Evolutionary conservation across 2,797 vertebrate species (phyloP).

Genomic region (Potorous gilbertii): DNA sequence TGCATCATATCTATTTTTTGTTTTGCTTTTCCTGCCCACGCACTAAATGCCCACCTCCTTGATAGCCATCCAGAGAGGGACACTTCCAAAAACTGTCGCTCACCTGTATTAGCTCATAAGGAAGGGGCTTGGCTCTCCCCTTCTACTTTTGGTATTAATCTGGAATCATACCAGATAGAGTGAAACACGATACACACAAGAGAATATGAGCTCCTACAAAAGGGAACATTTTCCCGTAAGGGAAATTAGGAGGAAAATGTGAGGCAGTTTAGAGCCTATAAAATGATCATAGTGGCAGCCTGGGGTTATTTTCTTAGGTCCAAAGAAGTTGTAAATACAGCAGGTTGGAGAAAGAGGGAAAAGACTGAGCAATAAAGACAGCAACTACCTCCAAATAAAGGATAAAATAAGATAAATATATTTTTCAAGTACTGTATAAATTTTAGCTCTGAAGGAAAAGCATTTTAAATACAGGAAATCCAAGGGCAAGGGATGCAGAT

Average conservation of each 20-base stretch:
- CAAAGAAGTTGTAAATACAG: neutral
- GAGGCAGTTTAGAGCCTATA: slow-evolving; percentile 52
- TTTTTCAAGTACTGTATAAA: neutral
- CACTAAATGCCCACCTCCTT: slow-evolving; percentile 17
- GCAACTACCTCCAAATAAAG: neutral
- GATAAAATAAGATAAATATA: neutral
- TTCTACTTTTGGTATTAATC: slow-evolving; percentile 48
- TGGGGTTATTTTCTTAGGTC: slow-evolving; percentile 24
- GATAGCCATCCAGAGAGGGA: neutral
- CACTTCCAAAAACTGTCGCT: slow-evolving; percentile 25
- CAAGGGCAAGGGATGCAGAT: neutral
- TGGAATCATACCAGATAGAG: slow-evolving; percentile 49
- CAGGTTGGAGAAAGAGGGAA: neutral
- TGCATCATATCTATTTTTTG: neutral
- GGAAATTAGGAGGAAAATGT: slow-evolving; percentile 56
- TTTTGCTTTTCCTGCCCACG: slow-evolving; percentile 24
- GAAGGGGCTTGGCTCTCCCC: neutral
- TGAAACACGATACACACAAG: slow-evolving; percentile 52
- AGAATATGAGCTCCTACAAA: slow-evolving; percentile 9
- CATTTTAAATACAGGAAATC: neutral
- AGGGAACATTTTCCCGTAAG: slow-evolving; percentile 27
- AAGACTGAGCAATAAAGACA: neutral
- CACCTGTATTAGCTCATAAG: neutral
- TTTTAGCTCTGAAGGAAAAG: neutral
- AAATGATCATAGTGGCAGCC: slow-evolving; percentile 39